Conservation (phyloP, 2,113 vertebrate species). For the Alosa alosa region DNA sequence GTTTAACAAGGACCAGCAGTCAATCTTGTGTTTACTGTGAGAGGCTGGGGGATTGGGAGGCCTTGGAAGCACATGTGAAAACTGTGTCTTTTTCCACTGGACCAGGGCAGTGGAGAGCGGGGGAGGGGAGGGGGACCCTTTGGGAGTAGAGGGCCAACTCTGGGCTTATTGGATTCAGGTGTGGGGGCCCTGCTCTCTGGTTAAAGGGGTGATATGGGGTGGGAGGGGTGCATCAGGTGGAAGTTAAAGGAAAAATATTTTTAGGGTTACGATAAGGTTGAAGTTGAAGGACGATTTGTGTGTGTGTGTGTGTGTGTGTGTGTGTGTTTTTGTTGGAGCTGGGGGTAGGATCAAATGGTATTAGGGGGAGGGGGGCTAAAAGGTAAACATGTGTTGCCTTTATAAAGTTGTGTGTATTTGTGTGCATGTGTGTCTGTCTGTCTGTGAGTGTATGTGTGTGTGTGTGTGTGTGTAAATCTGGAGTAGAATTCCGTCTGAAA, state of each 20-base stretch:
- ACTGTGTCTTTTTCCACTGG: slow-evolving; percentile 52
- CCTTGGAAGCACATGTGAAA: slow-evolving; percentile 48
- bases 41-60: slow-evolving; percentile 34
- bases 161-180: neutral
- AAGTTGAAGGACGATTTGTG: neutral
- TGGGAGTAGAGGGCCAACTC: neutral
- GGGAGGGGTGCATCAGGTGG: neutral
- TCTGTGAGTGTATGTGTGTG: too few relatives aligned
- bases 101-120: slow-evolving; percentile 31
- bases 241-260: neutral
- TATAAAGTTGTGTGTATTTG: too few relatives aligned
- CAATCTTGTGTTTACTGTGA: slow-evolving; percentile 53
- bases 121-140: neutral
- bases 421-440: neutral
- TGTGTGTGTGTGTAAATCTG: too few relatives aligned
- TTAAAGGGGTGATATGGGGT: neutral
- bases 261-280: neutral
- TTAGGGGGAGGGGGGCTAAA: too few relatives aligned
- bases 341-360: neutral
- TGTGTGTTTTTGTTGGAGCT: neutral
- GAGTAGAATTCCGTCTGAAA: too few relatives aligned
- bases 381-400: too few relatives aligned
- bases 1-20: slow-evolving; percentile 52
- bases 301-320: neutral
- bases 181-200: neutral